Conservation (phyloP, 2,797 vertebrate genomes). For the Fringilla coelebs region DNA sequence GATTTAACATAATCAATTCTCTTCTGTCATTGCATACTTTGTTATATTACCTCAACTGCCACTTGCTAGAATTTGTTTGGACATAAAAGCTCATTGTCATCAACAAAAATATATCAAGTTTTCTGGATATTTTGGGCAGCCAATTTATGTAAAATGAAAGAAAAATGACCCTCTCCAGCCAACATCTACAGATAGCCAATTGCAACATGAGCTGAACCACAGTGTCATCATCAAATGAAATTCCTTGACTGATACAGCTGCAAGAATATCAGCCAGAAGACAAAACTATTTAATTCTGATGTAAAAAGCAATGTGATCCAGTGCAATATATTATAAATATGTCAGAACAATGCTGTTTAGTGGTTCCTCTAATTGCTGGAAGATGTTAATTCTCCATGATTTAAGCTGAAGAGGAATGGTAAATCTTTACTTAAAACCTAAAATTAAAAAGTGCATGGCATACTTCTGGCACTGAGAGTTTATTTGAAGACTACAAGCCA, state of each 20-base stretch:
- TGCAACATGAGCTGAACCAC: not conserved
- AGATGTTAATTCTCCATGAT: not conserved
- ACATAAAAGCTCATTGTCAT: not conserved
- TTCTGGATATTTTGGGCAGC: not conserved
- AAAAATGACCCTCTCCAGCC: not conserved
- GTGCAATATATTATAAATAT: not conserved
- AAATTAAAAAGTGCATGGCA: not conserved
- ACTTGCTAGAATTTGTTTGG: not conserved
- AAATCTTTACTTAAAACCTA: not conserved
- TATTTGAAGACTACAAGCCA: not conserved
- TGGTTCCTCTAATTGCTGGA: not conserved
- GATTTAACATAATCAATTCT: not conserved
- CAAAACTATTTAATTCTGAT: not conserved
- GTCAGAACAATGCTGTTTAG: not conserved
- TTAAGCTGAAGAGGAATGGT: not conserved
- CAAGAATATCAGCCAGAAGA: not conserved
- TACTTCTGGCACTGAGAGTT: not conserved
- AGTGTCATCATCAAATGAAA: not conserved
- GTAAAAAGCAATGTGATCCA: not conserved
- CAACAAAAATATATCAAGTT: not conserved
- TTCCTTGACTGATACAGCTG: not conserved
- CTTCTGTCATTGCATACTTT: not conserved
- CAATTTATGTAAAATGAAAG: not conserved
- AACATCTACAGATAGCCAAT: not conserved
- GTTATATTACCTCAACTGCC: not conserved